Evolutionary conservation across 2,113 vertebrate genomes (phyloP).

Genomic region (Motacilla alba): DNA sequence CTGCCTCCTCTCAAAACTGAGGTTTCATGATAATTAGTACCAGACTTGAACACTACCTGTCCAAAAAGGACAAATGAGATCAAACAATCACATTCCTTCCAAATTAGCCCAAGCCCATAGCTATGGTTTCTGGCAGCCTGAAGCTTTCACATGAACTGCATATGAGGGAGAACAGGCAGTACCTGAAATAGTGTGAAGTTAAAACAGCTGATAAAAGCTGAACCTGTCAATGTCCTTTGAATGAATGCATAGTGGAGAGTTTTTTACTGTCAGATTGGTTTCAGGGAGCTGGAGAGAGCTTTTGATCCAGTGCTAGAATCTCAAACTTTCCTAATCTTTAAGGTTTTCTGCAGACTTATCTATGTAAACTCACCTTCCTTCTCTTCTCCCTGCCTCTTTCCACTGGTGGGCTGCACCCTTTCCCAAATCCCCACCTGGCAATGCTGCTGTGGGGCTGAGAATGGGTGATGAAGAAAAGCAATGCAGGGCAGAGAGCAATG

Average conservation of each 20-base stretch:
- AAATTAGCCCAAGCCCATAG: not conserved
- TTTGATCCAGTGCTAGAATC: not conserved
- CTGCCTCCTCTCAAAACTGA: not conserved
- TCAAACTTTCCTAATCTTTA: not conserved
- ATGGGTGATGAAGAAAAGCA: not conserved
- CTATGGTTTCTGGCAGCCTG: not conserved
- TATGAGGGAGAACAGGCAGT: not conserved
- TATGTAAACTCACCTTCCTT: not conserved
- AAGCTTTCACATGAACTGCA: not conserved
- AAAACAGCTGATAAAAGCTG: not conserved
- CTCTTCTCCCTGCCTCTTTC: not conserved
- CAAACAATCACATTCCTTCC: not conserved
- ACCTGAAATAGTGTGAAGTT: not conserved
- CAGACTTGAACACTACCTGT: not conserved
- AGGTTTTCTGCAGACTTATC: not conserved
- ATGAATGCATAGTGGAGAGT: not conserved
- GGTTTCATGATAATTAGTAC: not conserved
- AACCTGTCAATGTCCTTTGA: not conserved
- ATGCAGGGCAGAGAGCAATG: accelerated
- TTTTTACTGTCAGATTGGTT: not conserved
- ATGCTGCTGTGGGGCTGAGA: not conserved
- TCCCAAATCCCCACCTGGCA: not conserved
- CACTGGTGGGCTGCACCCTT: not conserved
- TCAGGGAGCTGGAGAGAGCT: not conserved
- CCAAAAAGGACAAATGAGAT: not conserved